Conservation (phyloP, 1,140 invertebrate genomes). For the Brachionus rubens region DNA sequence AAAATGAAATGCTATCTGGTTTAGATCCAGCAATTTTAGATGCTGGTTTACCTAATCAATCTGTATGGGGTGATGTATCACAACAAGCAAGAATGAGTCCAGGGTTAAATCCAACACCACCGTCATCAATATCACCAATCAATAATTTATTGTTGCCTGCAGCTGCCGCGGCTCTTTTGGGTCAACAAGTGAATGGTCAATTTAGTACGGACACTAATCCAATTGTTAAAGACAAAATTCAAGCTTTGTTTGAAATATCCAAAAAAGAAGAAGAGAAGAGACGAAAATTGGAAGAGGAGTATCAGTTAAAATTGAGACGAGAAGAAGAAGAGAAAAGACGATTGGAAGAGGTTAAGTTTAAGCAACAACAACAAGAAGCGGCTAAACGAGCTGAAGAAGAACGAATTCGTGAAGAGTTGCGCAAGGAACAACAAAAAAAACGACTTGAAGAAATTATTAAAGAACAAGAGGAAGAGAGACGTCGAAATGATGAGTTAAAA, state of each 20-base stretch:
- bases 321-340: slow-evolving; percentile 39
- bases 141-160: not conserved
- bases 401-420: slow-evolving; percentile 10
- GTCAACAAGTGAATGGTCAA: not conserved
- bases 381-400: slow-evolving; percentile 36
- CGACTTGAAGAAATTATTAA: slow-evolving; percentile 15
- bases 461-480: slow-evolving; percentile 12
- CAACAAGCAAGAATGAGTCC: not conserved
- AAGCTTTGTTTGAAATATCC: slow-evolving; percentile 25
- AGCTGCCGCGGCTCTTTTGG: no score
- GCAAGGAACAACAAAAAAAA: slow-evolving; percentile 39
- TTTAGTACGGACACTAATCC: not conserved
- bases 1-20: not conserved
- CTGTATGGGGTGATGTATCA: not conserved
- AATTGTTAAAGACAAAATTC: slow-evolving; percentile 40
- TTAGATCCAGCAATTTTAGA: slow-evolving; percentile 37
- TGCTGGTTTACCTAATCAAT: not conserved
- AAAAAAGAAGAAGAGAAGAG: slow-evolving; percentile 40
- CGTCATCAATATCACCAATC: slow-evolving; percentile 16
- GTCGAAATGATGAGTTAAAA: slow-evolving; percentile 27
- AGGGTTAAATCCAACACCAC: slow-evolving; percentile 1
- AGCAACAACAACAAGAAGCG: slow-evolving; percentile 20
- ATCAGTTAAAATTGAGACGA: slow-evolving; percentile 16
- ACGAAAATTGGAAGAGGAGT: slow-evolving; percentile 40
- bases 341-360: slow-evolving; percentile 4